Evolutionary conservation across 2,888 invertebrate genomes (phyloP).

Genomic region (Lordiphosa andalusiaca): DNA sequence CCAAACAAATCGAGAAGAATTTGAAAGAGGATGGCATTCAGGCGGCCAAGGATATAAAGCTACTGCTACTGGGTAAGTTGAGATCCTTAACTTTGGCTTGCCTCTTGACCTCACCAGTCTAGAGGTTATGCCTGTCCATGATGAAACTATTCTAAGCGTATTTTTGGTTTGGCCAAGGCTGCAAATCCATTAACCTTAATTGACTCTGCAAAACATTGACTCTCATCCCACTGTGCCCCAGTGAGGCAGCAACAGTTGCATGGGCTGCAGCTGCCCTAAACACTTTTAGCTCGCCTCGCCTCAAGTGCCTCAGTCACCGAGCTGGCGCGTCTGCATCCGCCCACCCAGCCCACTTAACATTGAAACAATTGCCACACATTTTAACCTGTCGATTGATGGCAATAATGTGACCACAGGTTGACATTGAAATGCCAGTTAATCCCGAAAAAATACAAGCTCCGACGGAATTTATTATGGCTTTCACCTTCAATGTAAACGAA

Average conservation of each 20-base stretch:
- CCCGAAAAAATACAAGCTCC: constrained; percentile 13
- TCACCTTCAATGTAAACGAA: neutral
- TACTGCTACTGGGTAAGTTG: constrained; percentile 94
- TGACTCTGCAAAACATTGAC: neutral
- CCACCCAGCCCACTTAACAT: constrained; percentile 50
- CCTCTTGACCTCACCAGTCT: no score
- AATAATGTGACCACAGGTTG: constrained; percentile 25
- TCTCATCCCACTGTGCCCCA: constrained; percentile 43
- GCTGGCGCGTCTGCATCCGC: constrained; percentile 14
- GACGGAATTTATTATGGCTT: constrained; percentile 5
- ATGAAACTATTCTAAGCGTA: constrained; percentile 44
- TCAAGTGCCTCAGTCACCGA: constrained; percentile 31
- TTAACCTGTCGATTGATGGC: constrained; percentile 27
- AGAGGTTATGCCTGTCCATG: no score
- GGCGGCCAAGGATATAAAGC: constrained; percentile 99
- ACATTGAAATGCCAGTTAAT: constrained; percentile 50
- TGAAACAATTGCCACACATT: constrained; percentile 45
- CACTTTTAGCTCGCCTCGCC: constrained; percentile 21
- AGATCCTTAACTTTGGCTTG: neutral
- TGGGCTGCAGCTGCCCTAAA: constrained; percentile 19
- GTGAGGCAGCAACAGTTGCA: constrained; percentile 43
- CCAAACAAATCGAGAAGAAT: constrained; percentile 98
- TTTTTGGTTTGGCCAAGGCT: constrained; percentile 42
- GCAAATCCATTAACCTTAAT: constrained; percentile 2
- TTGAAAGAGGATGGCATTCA: constrained; percentile 99